These are phyloP conservation scores for Madoqua kirkii DNA, from an alignment of 2,113 vertebrate species.

Conservation along the genomic window DNA sequence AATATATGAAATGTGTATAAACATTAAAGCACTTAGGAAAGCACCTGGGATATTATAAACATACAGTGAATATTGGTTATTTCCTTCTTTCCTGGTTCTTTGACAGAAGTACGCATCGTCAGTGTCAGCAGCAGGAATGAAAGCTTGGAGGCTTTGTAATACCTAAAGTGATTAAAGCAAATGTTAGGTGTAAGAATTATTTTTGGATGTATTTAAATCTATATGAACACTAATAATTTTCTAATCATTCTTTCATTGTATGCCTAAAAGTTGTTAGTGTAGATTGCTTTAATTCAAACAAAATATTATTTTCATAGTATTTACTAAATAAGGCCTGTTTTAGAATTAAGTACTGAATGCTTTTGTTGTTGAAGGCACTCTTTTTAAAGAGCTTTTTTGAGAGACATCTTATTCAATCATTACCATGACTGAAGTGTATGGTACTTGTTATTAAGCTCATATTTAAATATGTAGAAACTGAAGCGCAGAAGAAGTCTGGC, in stretches of 20 bases:
- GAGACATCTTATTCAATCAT: not conserved
- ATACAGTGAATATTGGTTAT: not conserved
- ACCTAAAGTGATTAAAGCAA: not conserved
- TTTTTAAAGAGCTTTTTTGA: not conserved
- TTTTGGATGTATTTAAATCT: not conserved
- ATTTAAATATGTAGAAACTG: conserved; percentile 17
- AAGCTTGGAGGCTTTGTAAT: conserved; percentile 6
- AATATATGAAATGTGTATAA: not conserved
- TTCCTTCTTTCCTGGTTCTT: not conserved
- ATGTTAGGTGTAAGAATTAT: not conserved
- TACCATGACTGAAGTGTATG: not conserved
- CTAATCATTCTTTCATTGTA: not conserved
- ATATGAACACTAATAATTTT: conserved; percentile 6
- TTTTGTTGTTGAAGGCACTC: not conserved
- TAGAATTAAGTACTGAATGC: conserved; percentile 2
- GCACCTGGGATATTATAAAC: not conserved
- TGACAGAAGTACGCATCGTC: not conserved
- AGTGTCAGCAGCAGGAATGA: not conserved
- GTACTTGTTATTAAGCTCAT: not conserved
- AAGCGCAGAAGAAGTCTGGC: not conserved
- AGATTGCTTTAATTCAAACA: not conserved
- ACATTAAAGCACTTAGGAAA: conserved; percentile 11
- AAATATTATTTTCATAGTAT: conserved; percentile 5
- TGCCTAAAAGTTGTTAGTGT: not conserved
- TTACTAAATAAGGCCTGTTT: not conserved